Evolutionary conservation across 2,888 invertebrate species (phyloP).

Genomic region (Cephus runcator): DNA sequence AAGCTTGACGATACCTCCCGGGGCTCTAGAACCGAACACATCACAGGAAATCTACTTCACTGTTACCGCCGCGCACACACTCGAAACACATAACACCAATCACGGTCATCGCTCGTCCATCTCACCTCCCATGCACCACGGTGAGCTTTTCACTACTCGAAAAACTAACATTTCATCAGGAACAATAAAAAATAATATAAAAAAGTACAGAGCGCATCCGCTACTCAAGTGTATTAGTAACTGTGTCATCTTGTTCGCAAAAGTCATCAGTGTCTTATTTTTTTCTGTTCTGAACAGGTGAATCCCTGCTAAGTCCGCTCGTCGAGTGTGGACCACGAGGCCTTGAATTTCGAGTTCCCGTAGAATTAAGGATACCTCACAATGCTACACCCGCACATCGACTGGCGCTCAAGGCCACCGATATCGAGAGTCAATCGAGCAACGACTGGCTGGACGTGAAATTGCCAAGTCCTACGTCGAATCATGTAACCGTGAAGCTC

Average conservation of each 20-base stretch:
- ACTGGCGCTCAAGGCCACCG: constrained; percentile 82
- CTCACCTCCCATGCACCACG: constrained; percentile 57
- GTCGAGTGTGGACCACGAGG: constrained; percentile 98
- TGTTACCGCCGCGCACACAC: constrained; percentile 83
- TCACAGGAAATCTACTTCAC: constrained; percentile 95
- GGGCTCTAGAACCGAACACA: constrained; percentile 84
- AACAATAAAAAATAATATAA: not conserved
- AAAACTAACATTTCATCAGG: not conserved
- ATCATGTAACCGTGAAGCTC: constrained; percentile 90
- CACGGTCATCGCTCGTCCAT: constrained; percentile 53
- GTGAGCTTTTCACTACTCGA: constrained; percentile 39
- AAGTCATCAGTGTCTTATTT: no score
- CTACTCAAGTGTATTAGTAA: not conserved
- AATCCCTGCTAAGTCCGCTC: constrained; percentile 92
- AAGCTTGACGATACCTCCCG: constrained; percentile 87
- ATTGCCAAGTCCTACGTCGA: constrained; percentile 84
- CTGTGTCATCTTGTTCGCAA: not conserved
- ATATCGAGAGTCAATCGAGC: constrained; percentile 84
- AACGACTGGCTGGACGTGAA: constrained; percentile 89
- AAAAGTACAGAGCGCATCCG: not conserved
- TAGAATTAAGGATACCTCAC: constrained; percentile 91
- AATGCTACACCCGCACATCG: constrained; percentile 82
- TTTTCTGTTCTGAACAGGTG: constrained; percentile 73
- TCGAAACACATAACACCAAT: constrained; percentile 73
- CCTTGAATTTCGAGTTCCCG: constrained; percentile 87